Percentiles rank a stretch among this genome's conserved stretches.
These are phyloP conservation scores for Temnothorax rugatulus DNA, from an alignment of 2,888 invertebrate species.

Conservation along the genomic window DNA sequence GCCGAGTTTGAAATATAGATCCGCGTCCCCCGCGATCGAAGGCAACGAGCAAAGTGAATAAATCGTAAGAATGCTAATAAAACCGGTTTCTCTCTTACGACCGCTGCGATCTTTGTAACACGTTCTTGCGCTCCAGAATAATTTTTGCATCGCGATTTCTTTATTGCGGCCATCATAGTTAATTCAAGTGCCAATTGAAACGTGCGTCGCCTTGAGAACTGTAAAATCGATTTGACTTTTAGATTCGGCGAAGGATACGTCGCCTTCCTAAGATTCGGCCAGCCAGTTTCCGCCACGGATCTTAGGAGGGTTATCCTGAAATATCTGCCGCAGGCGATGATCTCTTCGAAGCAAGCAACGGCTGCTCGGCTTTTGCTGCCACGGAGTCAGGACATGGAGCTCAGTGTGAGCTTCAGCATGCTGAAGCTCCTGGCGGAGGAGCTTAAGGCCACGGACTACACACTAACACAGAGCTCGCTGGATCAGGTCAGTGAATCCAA, in stretches of 20 bases:
- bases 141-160: neutral
- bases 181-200: neutral
- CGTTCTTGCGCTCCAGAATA: neutral
- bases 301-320: constrained; percentile 82
- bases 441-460: constrained; percentile 88
- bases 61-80: constrained; percentile 15
- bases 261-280: constrained; percentile 85
- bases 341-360: constrained; percentile 86
- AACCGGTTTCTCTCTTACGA: neutral
- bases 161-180: neutral
- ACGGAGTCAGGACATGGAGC: constrained; percentile 83
- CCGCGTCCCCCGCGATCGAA: constrained; percentile 19
- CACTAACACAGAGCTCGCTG: constrained; percentile 88
- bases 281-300: constrained; percentile 77
- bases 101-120: neutral
- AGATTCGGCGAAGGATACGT: constrained; percentile 89
- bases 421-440: constrained; percentile 87
- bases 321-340: constrained; percentile 84
- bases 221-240: constrained; percentile 56
- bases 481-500: constrained; percentile 87
- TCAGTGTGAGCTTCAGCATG: constrained; percentile 87
- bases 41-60: neutral
- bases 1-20: constrained; percentile 37
- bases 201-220: neutral
- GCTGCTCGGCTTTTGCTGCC: constrained; percentile 87